These are phyloP conservation scores for Pharmacophagus antenor DNA, from an alignment of 2,888 invertebrate species.

Conservation along the genomic window DNA sequence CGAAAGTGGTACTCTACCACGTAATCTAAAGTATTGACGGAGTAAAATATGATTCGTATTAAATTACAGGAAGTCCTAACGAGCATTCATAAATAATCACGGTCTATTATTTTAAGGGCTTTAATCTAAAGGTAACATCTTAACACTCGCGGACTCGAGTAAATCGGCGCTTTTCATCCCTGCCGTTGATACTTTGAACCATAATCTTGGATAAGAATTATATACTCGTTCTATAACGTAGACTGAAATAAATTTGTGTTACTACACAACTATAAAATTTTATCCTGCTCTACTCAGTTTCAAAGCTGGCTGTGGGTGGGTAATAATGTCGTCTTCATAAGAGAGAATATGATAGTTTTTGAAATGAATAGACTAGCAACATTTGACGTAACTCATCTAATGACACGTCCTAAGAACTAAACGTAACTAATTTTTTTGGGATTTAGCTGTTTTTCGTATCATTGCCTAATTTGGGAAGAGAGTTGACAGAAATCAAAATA, in stretches of 20 bases:
- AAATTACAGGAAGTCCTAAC: constrained; percentile 54
- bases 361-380: too few species aligned
- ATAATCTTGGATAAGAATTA: constrained; percentile 4
- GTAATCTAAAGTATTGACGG: constrained; percentile 35
- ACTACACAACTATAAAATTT: background rate
- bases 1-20: constrained; percentile 1
- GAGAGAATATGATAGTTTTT: too few species aligned
- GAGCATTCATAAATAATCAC: constrained; percentile 64
- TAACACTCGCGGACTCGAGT: constrained; percentile 49
- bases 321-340: too few species aligned
- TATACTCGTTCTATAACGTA: background rate
- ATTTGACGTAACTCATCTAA: too few species aligned
- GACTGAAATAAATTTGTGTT: background rate
- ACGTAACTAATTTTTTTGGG: too few species aligned
- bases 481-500: too few species aligned
- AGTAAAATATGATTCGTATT: constrained; percentile 47
- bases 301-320: too few species aligned
- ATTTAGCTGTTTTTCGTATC: too few species aligned
- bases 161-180: constrained; percentile 33
- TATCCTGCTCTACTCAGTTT: too few species aligned
- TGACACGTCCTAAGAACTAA: too few species aligned
- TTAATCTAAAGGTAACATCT: constrained; percentile 79
- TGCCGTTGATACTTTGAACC: constrained; percentile 15
- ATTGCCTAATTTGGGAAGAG: too few species aligned
- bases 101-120: constrained; percentile 72